phyloP scores from a whole-genome alignment of 2,113 vertebrate species.

The Caracal caracal region DNA sequence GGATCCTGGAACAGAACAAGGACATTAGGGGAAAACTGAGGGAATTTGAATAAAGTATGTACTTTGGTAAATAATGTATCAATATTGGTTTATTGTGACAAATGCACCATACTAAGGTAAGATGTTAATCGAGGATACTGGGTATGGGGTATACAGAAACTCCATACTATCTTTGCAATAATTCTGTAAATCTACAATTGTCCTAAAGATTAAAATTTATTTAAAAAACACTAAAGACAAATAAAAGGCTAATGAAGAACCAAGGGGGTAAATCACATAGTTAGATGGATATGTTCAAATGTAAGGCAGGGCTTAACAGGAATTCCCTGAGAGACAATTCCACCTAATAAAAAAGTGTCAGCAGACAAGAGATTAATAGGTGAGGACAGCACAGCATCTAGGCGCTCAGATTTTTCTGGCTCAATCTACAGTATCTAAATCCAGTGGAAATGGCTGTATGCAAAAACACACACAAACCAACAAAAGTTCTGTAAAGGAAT shows the following conservation, averaged over 20 bases:
- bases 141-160: background rate
- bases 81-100: conserved; percentile 23
- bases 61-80: conserved; percentile 37
- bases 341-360: conserved; percentile 21
- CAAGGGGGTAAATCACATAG: background rate
- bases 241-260: conserved; percentile 49
- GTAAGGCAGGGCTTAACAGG: conserved; percentile 16
- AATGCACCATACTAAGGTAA: background rate
- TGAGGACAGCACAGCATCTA: conserved; percentile 33
- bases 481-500: background rate
- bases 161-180: conserved; percentile 6
- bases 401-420: conserved; percentile 15
- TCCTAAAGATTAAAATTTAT: conserved; percentile 16
- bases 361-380: conserved; percentile 42
- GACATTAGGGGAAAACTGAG: background rate
- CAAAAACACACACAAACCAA: conserved; percentile 26
- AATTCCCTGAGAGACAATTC: conserved; percentile 37
- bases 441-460: background rate
- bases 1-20: conserved; percentile 42
- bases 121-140: background rate
- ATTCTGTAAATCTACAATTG: conserved; percentile 10
- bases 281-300: conserved; percentile 37
- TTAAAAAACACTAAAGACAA: conserved; percentile 24
- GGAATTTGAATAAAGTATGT: conserved; percentile 1
- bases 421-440: conserved; percentile 2